Evolutionary conservation across 2,113 vertebrate species (phyloP), one percentile per base, ranked within the genome.

Genomic region (Okapia johnstoni): DNA sequence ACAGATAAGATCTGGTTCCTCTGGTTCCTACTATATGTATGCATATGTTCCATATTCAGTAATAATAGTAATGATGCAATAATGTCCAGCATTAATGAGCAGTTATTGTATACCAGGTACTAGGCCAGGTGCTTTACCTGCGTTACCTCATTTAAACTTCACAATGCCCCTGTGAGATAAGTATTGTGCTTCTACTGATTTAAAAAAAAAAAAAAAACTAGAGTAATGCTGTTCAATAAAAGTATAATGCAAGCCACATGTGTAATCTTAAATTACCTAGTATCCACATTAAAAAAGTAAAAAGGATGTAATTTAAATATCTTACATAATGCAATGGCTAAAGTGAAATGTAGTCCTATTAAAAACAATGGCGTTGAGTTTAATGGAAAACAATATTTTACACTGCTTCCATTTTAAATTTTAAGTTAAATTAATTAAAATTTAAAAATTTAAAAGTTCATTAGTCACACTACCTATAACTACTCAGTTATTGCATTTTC

Each of bases 391-490:
- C 36, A 93, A 40, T 50, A 73, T 36, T 73, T 33, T 88, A 88
- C 3, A 66, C 2, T 66, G 13, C 7, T 96, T 93, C 14, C 9
- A 55, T 77, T 93, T 89, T 55, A 76, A 80, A 85, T 93, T 90
- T 81, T 77, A 93, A 90, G 86, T 76, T 89, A 88, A 77, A 88
- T 60, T 77, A 91, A 94, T 95, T 73, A 88, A 95, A 90, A 85
- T 60, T 14, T 81, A 7, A 50, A 63, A 11, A 55, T 90, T 87
- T 33, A 57, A 66, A 66, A 40, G 15, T 93, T 63, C 2, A 7
- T 63, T 9, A 17, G 23, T 89, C 8, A 14, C 25, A 43, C 55
- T 73, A 46, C 25, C 30, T 28, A 36, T 60, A 73, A 58, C 40
- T 60, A 63, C 12, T 57, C 40, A 46, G 6, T 54, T 40, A 66